Evolutionary conservation across 2,797 vertebrate species (phyloP), one percentile per base, ranked within the genome.

Genomic region (Adrianichthys oophorus): DNA sequence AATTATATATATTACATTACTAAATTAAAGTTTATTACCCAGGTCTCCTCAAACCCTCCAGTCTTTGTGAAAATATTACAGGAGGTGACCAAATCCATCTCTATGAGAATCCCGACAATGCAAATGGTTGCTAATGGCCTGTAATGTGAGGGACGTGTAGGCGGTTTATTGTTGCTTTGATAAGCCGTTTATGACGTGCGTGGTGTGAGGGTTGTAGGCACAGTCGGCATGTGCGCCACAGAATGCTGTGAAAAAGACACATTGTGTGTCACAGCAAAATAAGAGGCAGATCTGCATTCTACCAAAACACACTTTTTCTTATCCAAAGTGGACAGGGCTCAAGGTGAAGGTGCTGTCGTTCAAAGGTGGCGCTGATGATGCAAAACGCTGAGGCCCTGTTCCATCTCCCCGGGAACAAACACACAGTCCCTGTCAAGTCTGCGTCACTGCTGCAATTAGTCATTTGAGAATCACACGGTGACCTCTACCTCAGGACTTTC

Each of bases 81-180:
- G 17, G 48, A 60, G 47, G 32, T 16, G 42, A 57, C 32, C 7
- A 40, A 52, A 44, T 74, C 70, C 70, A 59, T 54, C 44, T 54
- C 52, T 24, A 15, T 26, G 58, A 74, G 76, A 78, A 78, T 78
- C 74, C 59, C 63, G 79, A 66, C 74, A 69, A 78, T 78, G 75
- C 52, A n/a, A 65, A 61, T 37, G 68, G 37, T 46, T 66, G 62
- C 68, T 83, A 73, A 81, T 72, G 76, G 79, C 24, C 55, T 48
- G 62, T 64, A 54, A 73, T 77, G 62, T 61, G 53, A 70, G 52
- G 68, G 55, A 65, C 45, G 78, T 49, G 80, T 79, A 80, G 73
- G 82, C n/a, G 49, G 66, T 73, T 84, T 83, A 83, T 87, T 79
- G 76, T 85, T 82, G 79, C 82, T 89, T 84, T 89, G 86, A 90